A percentile compares a stretch with the other conserved stretches of the same genome.
These are phyloP conservation scores for Xylocopa sonorina DNA, from an alignment of 1,140 invertebrate species.

Conservation along the genomic window DNA sequence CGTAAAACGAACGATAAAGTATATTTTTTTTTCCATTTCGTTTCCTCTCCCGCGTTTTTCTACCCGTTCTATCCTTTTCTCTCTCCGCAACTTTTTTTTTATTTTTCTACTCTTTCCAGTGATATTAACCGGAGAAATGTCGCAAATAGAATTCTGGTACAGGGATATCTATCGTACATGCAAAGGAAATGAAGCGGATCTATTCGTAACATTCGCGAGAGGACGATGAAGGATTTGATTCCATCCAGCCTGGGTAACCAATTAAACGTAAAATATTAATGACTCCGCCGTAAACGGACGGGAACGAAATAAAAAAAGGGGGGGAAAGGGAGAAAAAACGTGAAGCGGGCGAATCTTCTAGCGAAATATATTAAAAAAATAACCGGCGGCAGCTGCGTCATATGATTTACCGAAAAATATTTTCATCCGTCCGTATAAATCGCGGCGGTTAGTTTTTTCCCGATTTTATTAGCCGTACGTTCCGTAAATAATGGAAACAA, in stretches of 20 bases:
- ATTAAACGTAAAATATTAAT: slow-evolving; percentile 18
- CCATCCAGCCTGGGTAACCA: neutral
- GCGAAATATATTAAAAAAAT: slow-evolving; percentile 57
- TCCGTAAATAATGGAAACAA: slow-evolving; percentile 48
- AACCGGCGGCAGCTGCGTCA: slow-evolving; percentile 37
- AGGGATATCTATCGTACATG: no score
- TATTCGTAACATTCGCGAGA: neutral
- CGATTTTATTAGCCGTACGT: slow-evolving; percentile 50
- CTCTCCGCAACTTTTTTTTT: neutral
- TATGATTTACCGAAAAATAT: slow-evolving; percentile 46
- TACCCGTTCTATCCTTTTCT: neutral
- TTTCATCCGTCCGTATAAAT: slow-evolving; percentile 52
- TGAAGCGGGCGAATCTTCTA: neutral
- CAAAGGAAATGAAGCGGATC: neutral
- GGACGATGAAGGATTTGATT: neutral
- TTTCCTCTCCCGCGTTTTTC: neutral
- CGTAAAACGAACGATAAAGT: slow-evolving; percentile 3
- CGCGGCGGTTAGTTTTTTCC: slow-evolving; percentile 27
- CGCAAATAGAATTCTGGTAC: no score
- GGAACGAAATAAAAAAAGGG: neutral
- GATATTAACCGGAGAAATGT: no score
- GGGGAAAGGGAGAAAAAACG: neutral
- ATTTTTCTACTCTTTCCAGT: no score
- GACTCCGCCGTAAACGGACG: neutral
- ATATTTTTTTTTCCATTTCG: neutral